These are phyloP conservation scores for Pemphigus obesinymphae DNA, from an alignment of 1,140 invertebrate genomes.

Conservation along the genomic window DNA sequence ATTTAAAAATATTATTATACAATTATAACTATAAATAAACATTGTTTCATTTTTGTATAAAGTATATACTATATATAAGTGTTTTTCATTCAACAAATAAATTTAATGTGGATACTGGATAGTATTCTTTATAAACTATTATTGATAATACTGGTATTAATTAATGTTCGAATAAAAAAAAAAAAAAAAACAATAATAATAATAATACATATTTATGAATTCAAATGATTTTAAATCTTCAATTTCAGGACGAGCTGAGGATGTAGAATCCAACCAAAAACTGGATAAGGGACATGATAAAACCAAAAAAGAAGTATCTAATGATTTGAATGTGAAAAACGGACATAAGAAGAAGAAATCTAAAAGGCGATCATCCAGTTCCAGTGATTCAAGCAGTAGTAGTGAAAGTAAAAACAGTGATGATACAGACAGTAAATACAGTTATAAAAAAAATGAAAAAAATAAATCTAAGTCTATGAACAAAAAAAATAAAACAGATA, in stretches of 20 bases:
- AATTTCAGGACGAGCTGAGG: background rate
- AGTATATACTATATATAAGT: too few species aligned
- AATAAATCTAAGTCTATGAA: background rate
- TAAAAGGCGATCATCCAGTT: constrained; percentile 9
- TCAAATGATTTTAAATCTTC: background rate
- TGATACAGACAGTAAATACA: background rate
- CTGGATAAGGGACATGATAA: background rate
- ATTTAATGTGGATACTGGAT: too few species aligned
- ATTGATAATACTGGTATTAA: too few species aligned
- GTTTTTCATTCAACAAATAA: too few species aligned
- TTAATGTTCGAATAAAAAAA: too few species aligned
- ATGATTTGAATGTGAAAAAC: background rate
- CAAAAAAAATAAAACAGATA: background rate
- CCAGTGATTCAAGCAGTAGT: constrained; percentile 1
- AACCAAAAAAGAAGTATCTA: background rate
- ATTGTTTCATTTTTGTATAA: too few species aligned
- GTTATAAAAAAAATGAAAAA: constrained; percentile 3
- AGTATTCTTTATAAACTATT: too few species aligned
- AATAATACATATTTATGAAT: background rate
- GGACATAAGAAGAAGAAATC: constrained; percentile 1
- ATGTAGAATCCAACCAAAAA: background rate
- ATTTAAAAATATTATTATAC: too few species aligned
- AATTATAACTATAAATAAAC: too few species aligned
- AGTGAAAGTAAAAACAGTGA: background rate
- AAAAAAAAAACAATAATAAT: too few species aligned